phyloP scores from a whole-genome alignment of 2,888 invertebrate genomes.

The Argyra leucocephala region DNA sequence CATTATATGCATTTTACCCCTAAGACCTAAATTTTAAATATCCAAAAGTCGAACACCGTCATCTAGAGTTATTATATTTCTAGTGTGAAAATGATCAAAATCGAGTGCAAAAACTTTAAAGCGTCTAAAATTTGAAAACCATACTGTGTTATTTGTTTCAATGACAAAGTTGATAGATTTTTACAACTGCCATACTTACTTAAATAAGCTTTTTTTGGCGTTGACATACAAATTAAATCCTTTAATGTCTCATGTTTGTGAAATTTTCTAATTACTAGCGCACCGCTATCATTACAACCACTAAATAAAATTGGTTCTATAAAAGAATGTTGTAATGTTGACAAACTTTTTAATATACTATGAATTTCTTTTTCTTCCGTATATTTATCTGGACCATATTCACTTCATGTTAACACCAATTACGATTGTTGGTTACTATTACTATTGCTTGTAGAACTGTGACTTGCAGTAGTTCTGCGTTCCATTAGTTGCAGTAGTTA shows the following conservation, averaged over 20 bases:
- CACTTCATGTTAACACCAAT: constrained; percentile 39
- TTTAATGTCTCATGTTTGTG: constrained; percentile 62
- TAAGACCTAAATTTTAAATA: constrained; percentile 73
- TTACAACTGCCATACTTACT: constrained; percentile 80
- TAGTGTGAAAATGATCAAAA: constrained; percentile 74
- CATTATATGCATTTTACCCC: constrained; percentile 58
- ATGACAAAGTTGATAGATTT: constrained; percentile 59
- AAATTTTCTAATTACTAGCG: constrained; percentile 53
- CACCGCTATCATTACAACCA: constrained; percentile 65
- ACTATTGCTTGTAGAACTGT: constrained; percentile 21
- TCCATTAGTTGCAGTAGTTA: constrained; percentile 8
- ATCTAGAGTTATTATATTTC: constrained; percentile 70
- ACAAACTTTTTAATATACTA: constrained; percentile 62
- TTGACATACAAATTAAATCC: constrained; percentile 65
- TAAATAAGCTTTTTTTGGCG: constrained; percentile 67
- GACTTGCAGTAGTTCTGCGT: constrained; percentile 19
- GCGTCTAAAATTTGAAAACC: constrained; percentile 75
- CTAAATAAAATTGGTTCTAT: constrained; percentile 63
- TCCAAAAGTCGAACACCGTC: constrained; percentile 67
- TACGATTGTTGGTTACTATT: constrained; percentile 26
- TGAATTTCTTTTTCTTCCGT: constrained; percentile 67
- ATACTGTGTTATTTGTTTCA: constrained; percentile 63
- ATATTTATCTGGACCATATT: constrained; percentile 74
- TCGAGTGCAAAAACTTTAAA: constrained; percentile 75
- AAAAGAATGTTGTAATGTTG: constrained; percentile 55